A percentile compares a stretch with the other conserved stretches of the same genome.
phyloP scores from a whole-genome alignment of 2,888 invertebrate species.

The Xestia sexstrigata region DNA sequence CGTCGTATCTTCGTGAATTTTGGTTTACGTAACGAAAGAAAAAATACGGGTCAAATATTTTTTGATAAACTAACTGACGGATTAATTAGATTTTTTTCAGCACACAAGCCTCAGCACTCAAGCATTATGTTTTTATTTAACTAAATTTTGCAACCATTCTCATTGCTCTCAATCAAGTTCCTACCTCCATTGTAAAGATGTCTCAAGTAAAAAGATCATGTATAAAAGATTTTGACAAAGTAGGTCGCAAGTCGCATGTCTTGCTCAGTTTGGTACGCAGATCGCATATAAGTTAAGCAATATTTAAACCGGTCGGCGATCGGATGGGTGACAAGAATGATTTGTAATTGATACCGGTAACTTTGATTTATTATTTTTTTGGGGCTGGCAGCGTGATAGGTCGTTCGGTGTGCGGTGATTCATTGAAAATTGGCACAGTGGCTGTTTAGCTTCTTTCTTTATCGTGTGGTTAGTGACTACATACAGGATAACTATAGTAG shows the following conservation, averaged over 20 bases:
- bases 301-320: conserved; percentile 37
- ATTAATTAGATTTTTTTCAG: too few species aligned
- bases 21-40: too few species aligned
- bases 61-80: too few species aligned
- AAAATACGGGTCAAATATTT: too few species aligned
- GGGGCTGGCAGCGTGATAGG: background rate
- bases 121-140: background rate
- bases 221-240: conserved; percentile 42
- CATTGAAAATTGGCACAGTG: background rate
- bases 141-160: background rate
- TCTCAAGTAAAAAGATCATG: conserved; percentile 34
- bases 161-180: background rate
- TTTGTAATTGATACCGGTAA: conserved; percentile 9
- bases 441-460: background rate
- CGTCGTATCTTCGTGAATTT: too few species aligned
- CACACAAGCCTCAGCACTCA: too few species aligned
- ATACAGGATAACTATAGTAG: too few species aligned
- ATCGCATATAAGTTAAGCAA: conserved; percentile 46
- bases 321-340: conserved; percentile 48
- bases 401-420: background rate
- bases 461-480: too few species aligned
- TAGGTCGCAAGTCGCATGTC: conserved; percentile 36
- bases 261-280: conserved; percentile 35
- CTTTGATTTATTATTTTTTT: conserved; percentile 28
- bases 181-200: conserved; percentile 19